Conservation (phyloP, 2,113 vertebrate genomes). For the Isurus oxyrinchus region DNA sequence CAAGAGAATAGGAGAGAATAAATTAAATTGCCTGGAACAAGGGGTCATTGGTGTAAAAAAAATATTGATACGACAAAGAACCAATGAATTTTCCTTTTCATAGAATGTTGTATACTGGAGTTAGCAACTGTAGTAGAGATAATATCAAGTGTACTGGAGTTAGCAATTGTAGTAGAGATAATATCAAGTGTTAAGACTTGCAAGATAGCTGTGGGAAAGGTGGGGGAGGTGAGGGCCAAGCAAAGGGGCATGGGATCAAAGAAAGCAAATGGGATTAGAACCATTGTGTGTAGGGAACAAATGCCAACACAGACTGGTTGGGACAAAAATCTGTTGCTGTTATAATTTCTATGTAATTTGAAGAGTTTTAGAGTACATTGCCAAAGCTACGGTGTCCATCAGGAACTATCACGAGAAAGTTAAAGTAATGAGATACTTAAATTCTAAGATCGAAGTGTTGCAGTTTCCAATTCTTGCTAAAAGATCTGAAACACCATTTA, state of each 20-base stretch:
- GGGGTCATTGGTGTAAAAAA: background rate
- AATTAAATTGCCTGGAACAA: background rate
- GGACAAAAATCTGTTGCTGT: background rate
- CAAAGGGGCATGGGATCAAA: background rate
- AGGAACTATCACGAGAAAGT: background rate
- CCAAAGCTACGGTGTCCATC: background rate
- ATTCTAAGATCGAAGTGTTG: background rate
- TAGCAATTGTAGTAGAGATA: background rate
- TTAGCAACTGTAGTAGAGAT: background rate
- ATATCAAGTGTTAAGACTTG: background rate
- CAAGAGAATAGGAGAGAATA: background rate
- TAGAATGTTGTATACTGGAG: background rate
- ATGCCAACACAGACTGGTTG: background rate
- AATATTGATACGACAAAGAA: background rate
- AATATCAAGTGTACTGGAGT: background rate
- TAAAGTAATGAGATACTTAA: background rate
- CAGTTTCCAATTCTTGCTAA: background rate
- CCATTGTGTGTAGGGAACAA: background rate
- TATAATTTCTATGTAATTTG: background rate
- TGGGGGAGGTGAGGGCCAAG: background rate
- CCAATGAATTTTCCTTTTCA: background rate
- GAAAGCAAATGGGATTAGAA: background rate
- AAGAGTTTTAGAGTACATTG: background rate
- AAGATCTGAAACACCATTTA: background rate
- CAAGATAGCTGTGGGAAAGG: background rate